Evolutionary conservation across 2,888 invertebrate genomes (phyloP), one percentile per base, ranked within the genome.

Genomic region (Spialia ferax): DNA sequence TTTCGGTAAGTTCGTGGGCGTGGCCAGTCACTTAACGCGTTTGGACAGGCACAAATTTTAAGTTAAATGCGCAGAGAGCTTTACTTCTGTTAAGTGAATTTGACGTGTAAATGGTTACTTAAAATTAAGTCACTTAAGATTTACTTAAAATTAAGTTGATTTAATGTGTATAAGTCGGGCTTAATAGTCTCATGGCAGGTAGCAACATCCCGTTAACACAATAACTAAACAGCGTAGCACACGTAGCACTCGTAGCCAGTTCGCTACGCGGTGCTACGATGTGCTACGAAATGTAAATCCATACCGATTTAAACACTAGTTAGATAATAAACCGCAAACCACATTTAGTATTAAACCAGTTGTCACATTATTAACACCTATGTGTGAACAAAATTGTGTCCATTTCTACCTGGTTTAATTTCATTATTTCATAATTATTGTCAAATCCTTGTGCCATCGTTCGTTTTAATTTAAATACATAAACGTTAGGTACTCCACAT

Each of bases 241-340:
- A n/a, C n/a, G n/a, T n/a, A n/a, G 1, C 20, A n/a, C 6, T 15
- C 42, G 18, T 80, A 81, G 63, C 54, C 18, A 15, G 5, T 54
- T 8, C 18, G 18, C 48, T 48, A 29, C 20, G 20, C 18, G 8
- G 2, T 48, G 13, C 56, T 63, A 56, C 56, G 23, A 11, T 18
- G 6, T 8, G 48, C 60, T 61, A 61, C 48, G 48, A 20, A 20
- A 38, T 15, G 6, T 50, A 26, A 23, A 42, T 0, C 38, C 54
- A 26, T 65, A 5, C 20, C 59, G 15, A 65, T 59, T 59, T 54
- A 18, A 59, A 59, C 59, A 54, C 61, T 56, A 63, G 69, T 69
- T 63, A 65, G 57, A 66, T 68, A 52, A 65, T n/a, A 55, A 68
- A 70, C 65, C 65, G 20, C 65, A 60, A 66, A 63, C 65, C 60